Conservation (phyloP, 2,797 vertebrate species). For the Hoplostethus mediterraneus region DNA sequence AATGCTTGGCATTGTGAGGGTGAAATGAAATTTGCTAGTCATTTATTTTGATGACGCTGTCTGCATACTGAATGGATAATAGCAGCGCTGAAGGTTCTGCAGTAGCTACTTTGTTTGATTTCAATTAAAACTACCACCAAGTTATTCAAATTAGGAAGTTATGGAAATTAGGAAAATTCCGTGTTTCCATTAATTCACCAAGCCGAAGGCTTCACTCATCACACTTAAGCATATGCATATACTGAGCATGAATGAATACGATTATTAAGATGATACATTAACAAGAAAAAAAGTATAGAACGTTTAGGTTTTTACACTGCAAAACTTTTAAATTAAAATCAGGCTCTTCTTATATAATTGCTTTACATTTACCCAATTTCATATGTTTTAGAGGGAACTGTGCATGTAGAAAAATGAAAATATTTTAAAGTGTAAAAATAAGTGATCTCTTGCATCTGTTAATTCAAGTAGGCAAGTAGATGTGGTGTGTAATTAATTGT, state of each 20-base stretch:
- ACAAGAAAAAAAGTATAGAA: too few relatives aligned
- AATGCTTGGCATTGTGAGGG: constrained; percentile 18
- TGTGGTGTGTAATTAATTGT: too few relatives aligned
- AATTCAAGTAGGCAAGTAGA: too few relatives aligned
- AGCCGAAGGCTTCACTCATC: constrained; percentile 4
- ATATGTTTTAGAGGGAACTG: too few relatives aligned
- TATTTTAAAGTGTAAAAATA: too few relatives aligned
- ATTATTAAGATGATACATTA: too few relatives aligned
- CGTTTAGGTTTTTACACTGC: too few relatives aligned
- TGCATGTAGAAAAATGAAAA: too few relatives aligned
- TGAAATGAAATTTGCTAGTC: constrained; percentile 18
- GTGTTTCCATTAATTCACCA: constrained; percentile 15
- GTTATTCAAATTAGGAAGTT: constrained; percentile 4
- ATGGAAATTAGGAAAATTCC: constrained; percentile 11
- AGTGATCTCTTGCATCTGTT: too few relatives aligned
- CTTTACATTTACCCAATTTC: too few relatives aligned
- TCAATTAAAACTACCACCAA: constrained; percentile 25
- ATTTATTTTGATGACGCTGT: constrained; percentile 17
- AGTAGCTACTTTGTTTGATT: constrained; percentile 45
- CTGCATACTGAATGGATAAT: constrained; percentile 18
- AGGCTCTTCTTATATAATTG: too few relatives aligned
- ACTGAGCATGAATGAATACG: not conserved
- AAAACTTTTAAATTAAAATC: too few relatives aligned
- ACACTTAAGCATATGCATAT: not conserved
- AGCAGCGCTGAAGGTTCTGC: constrained; percentile 29